These are phyloP conservation scores for Gila robusta DNA, from an alignment of 2,797 vertebrate species.

Conservation along the genomic window DNA sequence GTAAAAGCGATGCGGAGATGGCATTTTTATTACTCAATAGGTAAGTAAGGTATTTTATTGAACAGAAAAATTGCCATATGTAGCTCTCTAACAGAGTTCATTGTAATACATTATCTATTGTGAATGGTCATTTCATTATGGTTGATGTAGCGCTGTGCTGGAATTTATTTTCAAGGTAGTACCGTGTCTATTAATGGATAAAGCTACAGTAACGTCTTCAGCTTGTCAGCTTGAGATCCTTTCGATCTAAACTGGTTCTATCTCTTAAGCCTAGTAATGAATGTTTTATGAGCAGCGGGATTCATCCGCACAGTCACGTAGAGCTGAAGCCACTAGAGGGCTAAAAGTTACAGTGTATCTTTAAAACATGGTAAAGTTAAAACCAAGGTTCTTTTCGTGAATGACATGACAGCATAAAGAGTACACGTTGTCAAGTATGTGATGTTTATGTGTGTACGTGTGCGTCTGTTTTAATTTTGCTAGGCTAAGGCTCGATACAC, in stretches of 20 bases:
- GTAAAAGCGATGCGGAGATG: not conserved
- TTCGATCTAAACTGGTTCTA: not conserved
- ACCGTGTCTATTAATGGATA: not conserved
- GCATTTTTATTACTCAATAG: not conserved
- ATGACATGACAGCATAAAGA: not conserved
- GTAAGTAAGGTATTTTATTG: not conserved
- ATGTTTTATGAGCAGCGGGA: not conserved
- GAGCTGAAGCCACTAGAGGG: not conserved
- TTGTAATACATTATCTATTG: not conserved
- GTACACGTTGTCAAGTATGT: not conserved
- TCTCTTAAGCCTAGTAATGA: not conserved
- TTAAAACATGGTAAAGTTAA: not conserved
- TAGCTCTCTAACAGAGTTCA: not conserved
- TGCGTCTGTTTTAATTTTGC: conserved; percentile 27
- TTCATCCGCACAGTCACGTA: not conserved
- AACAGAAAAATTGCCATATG: not conserved
- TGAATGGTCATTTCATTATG: not conserved
- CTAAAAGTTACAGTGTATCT: not conserved
- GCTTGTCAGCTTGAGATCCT: not conserved
- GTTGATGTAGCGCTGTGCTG: not conserved
- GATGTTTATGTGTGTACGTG: not conserved
- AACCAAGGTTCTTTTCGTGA: not conserved
- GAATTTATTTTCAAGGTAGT: not conserved
- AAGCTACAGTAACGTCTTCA: not conserved
- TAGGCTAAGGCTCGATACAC: conserved; percentile 26